Evolutionary conservation across 2,113 vertebrate species (phyloP), one percentile per base, ranked within the genome.

Genomic region (Centropristis striata): DNA sequence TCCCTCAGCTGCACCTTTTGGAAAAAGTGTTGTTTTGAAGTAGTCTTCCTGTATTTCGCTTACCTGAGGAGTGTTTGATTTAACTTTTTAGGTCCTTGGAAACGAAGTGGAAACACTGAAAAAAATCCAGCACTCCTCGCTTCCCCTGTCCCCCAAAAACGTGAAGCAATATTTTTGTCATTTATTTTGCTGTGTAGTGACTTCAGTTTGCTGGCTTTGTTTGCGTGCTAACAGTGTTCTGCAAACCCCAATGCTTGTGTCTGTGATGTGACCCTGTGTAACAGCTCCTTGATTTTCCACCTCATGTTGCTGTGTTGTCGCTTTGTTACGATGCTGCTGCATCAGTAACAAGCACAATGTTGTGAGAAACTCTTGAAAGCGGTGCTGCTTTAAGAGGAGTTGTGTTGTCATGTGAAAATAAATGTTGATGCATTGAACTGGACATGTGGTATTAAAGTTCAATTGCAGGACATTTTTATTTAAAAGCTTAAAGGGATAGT

Each of bases 61-160:
- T 86, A 69, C 87, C 86, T 90, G 88, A 92, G 92, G 92, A 93
- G 92, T 92, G 92, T 93, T 94, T 91, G 91, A 93, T 93, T 92
- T 86, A 93, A 92, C 88, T 93, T 32, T 91, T 69, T 88, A 93
- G 92, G 92, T 92, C 87, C 89, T 81, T 65, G 90, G 92, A 91
- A 90, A 85, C 64, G 89, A 83, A 91, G 89, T 50, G 91, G 92
- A 84, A 92, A 91, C 80, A 64, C 85, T 72, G 90, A 92, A 86
- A 92, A 92, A 92, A 92, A 92, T 92, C 91, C 88, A 93, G 92
- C 91, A 93, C 91, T 93, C 91, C 92, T 92, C 66, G 72, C 72
- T 89, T 92, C 89, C 89, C 91, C 88, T 86, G 77, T 92, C 53
- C 72, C 88, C 63, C 88, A 90, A 74, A 93, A 90, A 92, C 90